These are phyloP conservation scores for Odontomachus brunneus DNA, from an alignment of 1,140 invertebrate genomes.

Conservation along the genomic window DNA sequence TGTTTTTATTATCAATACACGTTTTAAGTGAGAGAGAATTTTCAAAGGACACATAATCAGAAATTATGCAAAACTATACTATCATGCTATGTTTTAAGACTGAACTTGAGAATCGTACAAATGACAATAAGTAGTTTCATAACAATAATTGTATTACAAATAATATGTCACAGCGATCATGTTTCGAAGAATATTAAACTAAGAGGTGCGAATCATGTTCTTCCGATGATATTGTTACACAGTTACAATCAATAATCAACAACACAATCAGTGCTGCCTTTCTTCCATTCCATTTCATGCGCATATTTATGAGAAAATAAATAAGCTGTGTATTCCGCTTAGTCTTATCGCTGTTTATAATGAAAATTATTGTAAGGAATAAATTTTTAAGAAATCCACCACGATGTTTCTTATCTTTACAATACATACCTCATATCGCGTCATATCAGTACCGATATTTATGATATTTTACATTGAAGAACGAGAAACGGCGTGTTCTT, in stretches of 20 bases:
- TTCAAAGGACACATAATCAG: background rate
- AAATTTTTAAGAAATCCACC: slow-evolving; percentile 17
- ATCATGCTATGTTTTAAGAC: slow-evolving; percentile 40
- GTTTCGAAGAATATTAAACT: slow-evolving; percentile 26
- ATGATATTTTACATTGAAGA: background rate
- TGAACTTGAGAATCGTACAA: background rate
- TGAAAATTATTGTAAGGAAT: slow-evolving; percentile 45
- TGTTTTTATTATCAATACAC: slow-evolving; percentile 30
- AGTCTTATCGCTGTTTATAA: slow-evolving; percentile 38
- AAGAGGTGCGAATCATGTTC: slow-evolving; percentile 40
- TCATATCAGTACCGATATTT: background rate
- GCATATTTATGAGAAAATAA: background rate
- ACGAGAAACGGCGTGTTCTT: background rate
- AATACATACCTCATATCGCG: too few species aligned
- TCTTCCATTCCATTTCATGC: background rate
- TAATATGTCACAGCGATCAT: background rate
- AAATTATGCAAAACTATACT: slow-evolving; percentile 7
- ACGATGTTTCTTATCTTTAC: background rate
- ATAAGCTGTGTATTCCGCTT: slow-evolving; percentile 1
- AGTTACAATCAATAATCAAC: slow-evolving; percentile 40
- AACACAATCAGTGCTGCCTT: slow-evolving; percentile 17
- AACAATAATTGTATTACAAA: background rate
- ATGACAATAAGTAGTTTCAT: background rate
- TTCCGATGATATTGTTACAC: slow-evolving; percentile 25
- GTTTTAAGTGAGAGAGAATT: background rate